Evolutionary conservation across 2,113 vertebrate genomes (phyloP).

Genomic region (Zosterops lateralis): DNA sequence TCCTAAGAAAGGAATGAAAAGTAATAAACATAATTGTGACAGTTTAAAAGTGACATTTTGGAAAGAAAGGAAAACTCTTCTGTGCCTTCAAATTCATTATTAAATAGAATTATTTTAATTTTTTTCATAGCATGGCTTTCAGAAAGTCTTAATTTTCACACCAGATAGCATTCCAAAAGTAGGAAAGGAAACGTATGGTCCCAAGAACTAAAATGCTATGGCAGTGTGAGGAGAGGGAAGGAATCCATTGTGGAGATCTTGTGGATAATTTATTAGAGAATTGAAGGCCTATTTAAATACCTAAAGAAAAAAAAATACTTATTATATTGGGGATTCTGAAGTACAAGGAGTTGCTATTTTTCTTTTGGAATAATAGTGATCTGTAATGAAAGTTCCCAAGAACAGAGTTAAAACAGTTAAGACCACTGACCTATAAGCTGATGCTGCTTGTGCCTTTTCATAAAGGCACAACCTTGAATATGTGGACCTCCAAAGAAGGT

Average conservation of each 20-base stretch:
- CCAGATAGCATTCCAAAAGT: background rate
- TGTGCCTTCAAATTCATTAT: background rate
- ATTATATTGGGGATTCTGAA: background rate
- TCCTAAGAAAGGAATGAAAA: background rate
- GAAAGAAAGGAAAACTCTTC: background rate
- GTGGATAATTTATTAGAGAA: background rate
- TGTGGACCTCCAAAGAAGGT: background rate
- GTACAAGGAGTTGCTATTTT: background rate
- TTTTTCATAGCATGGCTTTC: background rate
- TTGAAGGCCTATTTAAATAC: background rate
- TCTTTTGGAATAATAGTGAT: background rate
- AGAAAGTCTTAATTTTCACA: background rate
- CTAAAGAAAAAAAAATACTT: background rate
- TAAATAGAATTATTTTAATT: background rate
- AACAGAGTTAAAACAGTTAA: background rate
- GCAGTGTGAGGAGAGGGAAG: background rate
- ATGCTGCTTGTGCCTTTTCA: background rate
- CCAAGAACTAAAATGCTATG: background rate
- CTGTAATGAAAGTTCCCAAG: background rate
- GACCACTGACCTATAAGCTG: background rate
- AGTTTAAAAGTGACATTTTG: background rate
- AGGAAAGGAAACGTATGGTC: background rate
- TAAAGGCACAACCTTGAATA: background rate
- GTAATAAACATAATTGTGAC: background rate
- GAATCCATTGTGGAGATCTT: background rate